Percentiles rank a stretch among this genome's conserved stretches.
Evolutionary conservation across 2,888 invertebrate species (phyloP).

Genomic region (Elaeidobius kamerunicus): DNA sequence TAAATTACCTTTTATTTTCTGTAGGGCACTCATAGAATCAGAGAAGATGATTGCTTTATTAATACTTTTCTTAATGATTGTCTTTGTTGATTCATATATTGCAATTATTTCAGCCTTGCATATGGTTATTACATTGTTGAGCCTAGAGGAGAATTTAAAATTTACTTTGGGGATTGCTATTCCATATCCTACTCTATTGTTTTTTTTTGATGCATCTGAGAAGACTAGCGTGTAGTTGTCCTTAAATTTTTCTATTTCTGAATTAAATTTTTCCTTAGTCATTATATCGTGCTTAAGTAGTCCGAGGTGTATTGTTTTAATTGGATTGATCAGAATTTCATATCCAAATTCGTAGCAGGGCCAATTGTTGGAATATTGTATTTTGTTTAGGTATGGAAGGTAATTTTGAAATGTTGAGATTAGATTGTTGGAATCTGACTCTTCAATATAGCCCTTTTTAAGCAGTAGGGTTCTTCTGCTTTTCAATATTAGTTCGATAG

Average conservation of each 20-base stretch:
- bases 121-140: constrained; percentile 2
- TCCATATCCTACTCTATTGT: background rate
- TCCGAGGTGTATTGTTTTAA: no score
- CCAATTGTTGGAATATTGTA: no score
- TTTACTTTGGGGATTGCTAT: background rate
- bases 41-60: background rate
- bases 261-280: background rate
- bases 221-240: background rate
- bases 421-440: no score
- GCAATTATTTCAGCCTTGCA: constrained; percentile 22
- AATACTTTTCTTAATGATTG: constrained; percentile 1
- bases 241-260: background rate
- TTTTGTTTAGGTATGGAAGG: no score
- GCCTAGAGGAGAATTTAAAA: constrained; percentile 6
- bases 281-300: background rate
- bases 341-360: no score
- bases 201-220: constrained; percentile 1
- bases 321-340: no score
- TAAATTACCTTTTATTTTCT: background rate
- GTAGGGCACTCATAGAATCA: background rate
- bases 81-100: constrained; percentile 10
- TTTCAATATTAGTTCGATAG: no score
- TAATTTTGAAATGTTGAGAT: no score
- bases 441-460: no score
- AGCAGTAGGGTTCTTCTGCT: no score